A percentile compares a stretch with the other conserved stretches of the same genome.
Conservation (phyloP, 2,797 vertebrate species). For the Chelmon rostratus region DNA sequence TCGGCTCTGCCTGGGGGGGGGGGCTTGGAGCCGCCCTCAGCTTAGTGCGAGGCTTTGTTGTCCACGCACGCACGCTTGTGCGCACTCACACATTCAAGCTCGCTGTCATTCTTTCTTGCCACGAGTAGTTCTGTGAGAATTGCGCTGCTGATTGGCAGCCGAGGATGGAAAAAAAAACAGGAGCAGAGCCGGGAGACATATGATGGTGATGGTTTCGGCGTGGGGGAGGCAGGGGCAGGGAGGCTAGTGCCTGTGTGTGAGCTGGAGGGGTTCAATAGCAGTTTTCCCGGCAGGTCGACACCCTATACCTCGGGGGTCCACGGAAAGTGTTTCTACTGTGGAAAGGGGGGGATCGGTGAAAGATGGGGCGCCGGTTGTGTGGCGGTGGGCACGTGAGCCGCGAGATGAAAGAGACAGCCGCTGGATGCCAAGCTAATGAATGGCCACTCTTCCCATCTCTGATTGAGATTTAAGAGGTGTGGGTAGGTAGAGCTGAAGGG, state of each 20-base stretch:
- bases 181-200: conserved; percentile 41
- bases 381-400: conserved; percentile 22
- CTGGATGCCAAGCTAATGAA: conserved; percentile 77
- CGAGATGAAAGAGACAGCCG: conserved; percentile 70
- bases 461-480: conserved; percentile 83
- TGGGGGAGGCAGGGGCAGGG: conserved; percentile 32
- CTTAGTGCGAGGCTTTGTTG: conserved; percentile 70
- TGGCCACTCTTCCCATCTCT: conserved; percentile 52
- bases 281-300: conserved; percentile 51
- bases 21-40: conserved; percentile 60
- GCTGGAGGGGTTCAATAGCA: conserved; percentile 48
- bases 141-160: conserved; percentile 70
- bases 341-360: conserved; percentile 23
- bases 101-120: conserved; percentile 55
- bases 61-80: conserved; percentile 16
- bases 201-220: conserved; percentile 42
- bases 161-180: conserved; percentile 16
- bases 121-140: conserved; percentile 63
- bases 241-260: conserved; percentile 14
- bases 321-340: conserved; percentile 43
- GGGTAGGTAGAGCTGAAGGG: conserved; percentile 65
- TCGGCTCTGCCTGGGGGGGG: conserved; percentile 64
- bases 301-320: conserved; percentile 38
- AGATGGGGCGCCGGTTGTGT: conserved; percentile 17
- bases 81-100: conserved; percentile 24